Evolutionary conservation across 2,113 vertebrate genomes (phyloP), one percentile per base, ranked within the genome.

Genomic region (Zosterops japonicus): DNA sequence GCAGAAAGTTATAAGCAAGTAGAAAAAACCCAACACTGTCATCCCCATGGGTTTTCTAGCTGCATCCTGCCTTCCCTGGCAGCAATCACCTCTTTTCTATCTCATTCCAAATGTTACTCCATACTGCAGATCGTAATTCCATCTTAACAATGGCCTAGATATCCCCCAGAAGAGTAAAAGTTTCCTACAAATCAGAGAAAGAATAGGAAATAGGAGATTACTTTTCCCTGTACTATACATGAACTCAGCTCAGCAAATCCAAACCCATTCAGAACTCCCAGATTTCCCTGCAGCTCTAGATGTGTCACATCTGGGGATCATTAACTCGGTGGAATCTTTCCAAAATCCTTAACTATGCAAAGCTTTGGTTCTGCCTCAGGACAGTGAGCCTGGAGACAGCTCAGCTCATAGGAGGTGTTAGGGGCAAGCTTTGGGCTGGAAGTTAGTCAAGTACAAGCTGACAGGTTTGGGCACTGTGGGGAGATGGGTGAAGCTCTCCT

Each of bases 1-100:
- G 89, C 88, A 92, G 82, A 83, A 90, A 74, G 83, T 76, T 86
- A 67, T 36, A 76, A 89, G 42, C 44, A 91, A 65, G 72, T 92
- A 53, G 93, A 84, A 90, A 36, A 83, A 95, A 57, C 29, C 47
- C 25, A 53, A 18, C 36, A 20, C 68, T 72, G 70, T 69, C 63
- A 55, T 35, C 75, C 79, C 14, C 0, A 4, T 31, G 72, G 70
- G 50, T 44, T 60, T 87, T 69, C 85, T 49, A 84, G 52, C 29
- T 93, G 80, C 67, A 82, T 59, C 47, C 79, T 84, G 91, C 87
- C 63, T 83, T 70, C 84, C 76, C 57, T 49, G 53, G 61, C 60
- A 84, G 67, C 9, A 1, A 59, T 9, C 6, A 2, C 7, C 23
- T 39, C 23, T 27, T 63, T 63, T 47, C 86, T 64, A 23, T 14